Evolutionary conservation across 1,140 invertebrate species (phyloP), one percentile per base, ranked within the genome.

Genomic region (Tribolium castaneum): DNA sequence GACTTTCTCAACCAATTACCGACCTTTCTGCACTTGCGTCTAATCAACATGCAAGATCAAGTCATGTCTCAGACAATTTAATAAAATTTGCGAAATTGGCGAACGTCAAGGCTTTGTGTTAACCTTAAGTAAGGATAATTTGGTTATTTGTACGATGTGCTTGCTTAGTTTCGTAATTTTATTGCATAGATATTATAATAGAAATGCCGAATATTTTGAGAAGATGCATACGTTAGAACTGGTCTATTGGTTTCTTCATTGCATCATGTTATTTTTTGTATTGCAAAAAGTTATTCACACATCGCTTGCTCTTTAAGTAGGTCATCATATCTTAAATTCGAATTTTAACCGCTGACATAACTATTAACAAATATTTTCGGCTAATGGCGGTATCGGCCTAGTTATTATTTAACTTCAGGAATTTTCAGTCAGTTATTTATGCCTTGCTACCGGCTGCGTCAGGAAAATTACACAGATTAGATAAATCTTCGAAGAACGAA

Each of bases 231-330:
- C 12, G 59, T 35, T 14, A 35, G 30, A 62, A 62, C 56, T 22
- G 19, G 56, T n/a, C 19, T 34, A 66, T 34, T 6, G 59, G 30
- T 66, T 66, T 12, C 56, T 13, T 10, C 22, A 35, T 66, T 66
- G 35, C 59, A 39, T 66, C 59, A 66, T 35, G 34, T 22, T 3
- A 59, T 39, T 66, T 66, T 66, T 66, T 66, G 2, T 12, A 30
- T 66, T 66, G 59, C 59, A 35, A 34, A 66, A 66, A 66, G 3
- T 9, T 35, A 66, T 66, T 62, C 56, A 66, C 59, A 66, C 59
- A 66, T 66, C 59, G 59, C 13, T 59, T 39, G 59, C 59, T 66
- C 30, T 66, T 66, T 34, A 66, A 66, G 25, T 66, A 30, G 59
- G 59, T 66, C 59, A 66, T 34, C 25, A 30, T 30, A 62, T 62